Conservation (phyloP, 1,140 invertebrate genomes). For the Calliopsis andreniformis region DNA sequence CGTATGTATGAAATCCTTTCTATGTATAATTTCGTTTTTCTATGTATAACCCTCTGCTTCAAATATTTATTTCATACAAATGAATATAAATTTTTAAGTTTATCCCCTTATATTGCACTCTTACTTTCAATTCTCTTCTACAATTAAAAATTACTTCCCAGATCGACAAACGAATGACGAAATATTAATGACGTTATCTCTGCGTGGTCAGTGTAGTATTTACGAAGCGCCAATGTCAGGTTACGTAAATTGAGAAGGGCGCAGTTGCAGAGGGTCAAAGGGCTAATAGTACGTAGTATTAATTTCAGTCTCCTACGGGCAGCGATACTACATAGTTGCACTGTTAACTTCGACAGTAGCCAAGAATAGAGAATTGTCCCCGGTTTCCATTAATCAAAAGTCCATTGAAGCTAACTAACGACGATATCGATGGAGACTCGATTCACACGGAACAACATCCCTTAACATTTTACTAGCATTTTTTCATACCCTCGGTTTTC, state of each 20-base stretch:
- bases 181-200: constrained; percentile 13
- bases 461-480: too few species aligned
- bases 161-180: too few species aligned
- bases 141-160: not conserved
- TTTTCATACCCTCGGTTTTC: too few species aligned
- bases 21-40: too few species aligned
- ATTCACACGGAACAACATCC: too few species aligned
- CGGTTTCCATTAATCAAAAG: constrained; percentile 35
- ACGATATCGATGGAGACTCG: constrained; percentile 6
- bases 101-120: too few species aligned
- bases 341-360: constrained; percentile 10
- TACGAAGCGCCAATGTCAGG: constrained; percentile 20
- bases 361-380: not conserved
- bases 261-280: constrained; percentile 12
- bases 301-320: constrained; percentile 4
- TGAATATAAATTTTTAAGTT: too few species aligned
- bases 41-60: too few species aligned
- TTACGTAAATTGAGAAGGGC: constrained; percentile 19
- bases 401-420: constrained; percentile 23
- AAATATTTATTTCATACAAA: too few species aligned
- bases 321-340: constrained; percentile 10
- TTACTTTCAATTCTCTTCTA: too few species aligned
- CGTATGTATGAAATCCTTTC: too few species aligned
- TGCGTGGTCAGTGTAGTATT: not conserved
- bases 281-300: constrained; percentile 33